Conservation (phyloP, 2,797 vertebrate genomes). For the Delichon dasypus region DNA sequence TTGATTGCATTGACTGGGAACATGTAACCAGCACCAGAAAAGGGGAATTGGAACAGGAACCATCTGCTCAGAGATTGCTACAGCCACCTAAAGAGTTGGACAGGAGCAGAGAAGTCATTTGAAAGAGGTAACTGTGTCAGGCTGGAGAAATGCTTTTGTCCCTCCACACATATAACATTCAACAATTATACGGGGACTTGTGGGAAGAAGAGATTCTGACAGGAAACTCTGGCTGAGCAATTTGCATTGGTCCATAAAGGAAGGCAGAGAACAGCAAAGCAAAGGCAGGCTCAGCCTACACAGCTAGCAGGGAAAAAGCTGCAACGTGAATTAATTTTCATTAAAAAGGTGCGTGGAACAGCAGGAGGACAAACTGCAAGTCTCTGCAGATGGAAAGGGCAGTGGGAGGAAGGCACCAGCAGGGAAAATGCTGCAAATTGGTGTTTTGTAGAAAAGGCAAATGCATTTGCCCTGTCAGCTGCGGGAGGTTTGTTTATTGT, state of each 20-base stretch:
- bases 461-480: not conserved
- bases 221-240: not conserved
- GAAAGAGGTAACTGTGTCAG: not conserved
- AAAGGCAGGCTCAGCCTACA: not conserved
- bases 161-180: not conserved
- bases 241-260: not conserved
- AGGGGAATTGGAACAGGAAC: not conserved
- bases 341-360: conserved; percentile 3
- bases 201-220: not conserved
- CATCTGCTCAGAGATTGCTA: not conserved
- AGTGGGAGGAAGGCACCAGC: not conserved
- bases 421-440: not conserved
- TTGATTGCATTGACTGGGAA: not conserved
- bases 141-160: not conserved
- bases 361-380: not conserved
- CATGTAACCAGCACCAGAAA: not conserved
- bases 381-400: conserved; percentile 7
- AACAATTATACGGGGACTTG: not conserved
- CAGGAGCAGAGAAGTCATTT: not conserved
- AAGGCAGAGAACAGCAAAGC: not conserved
- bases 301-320: not conserved
- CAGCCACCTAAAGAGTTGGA: not conserved
- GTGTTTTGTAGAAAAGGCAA: not conserved
- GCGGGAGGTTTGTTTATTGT: not conserved
- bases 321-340: conserved; percentile 37